phyloP scores from a whole-genome alignment of 2,113 vertebrate species.

The Marcusenius ussheri region DNA sequence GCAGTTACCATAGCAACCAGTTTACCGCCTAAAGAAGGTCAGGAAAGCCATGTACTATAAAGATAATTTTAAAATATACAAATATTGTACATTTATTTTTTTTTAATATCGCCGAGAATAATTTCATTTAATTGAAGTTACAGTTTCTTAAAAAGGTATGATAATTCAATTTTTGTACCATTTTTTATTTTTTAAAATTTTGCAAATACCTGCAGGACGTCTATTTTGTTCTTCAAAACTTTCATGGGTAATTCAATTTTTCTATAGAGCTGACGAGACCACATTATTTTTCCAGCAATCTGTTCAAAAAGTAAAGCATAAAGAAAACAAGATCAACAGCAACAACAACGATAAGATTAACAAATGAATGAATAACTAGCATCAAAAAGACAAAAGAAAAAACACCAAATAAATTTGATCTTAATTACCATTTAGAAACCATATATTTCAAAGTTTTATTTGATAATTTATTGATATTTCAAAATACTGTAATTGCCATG shows the following conservation, averaged over 20 bases:
- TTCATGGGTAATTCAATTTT: conserved; percentile 71
- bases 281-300: conserved; percentile 69
- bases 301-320: conserved; percentile 32
- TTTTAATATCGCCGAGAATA: neutral
- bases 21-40: conserved; percentile 6
- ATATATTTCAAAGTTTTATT: neutral
- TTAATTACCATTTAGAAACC: neutral
- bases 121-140: neutral
- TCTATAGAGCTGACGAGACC: conserved; percentile 70
- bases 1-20: too few species aligned
- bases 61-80: neutral
- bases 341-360: neutral
- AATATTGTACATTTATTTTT: neutral
- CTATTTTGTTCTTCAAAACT: conserved; percentile 62
- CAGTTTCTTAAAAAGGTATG: neutral
- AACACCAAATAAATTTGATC: neutral
- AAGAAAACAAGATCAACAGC: neutral
- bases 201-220: conserved; percentile 58
- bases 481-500: neutral
- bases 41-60: neutral
- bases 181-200: neutral
- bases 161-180: neutral
- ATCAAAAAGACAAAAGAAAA: neutral
- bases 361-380: neutral
- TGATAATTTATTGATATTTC: neutral